Base-by-base conservation (phyloP, 2,888 invertebrate genomes). In the Therioaphis trifolii region DNA sequence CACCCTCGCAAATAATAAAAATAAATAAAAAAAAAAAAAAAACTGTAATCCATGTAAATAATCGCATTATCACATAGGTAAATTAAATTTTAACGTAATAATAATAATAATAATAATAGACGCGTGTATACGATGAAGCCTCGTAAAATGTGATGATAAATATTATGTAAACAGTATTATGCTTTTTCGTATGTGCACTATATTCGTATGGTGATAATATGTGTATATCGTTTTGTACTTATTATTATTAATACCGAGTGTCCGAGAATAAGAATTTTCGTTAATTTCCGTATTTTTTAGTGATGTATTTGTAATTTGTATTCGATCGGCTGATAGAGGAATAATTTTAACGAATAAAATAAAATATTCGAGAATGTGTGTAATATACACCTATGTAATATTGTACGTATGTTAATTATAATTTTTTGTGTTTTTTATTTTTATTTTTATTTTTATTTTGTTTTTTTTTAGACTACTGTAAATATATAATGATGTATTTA, bases 381-480 rank as follows among this genome's bases (percentile, higher is more conserved):
- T 46, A 46, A 46, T 71, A 27, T 43, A 71, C 5, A 9, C 24
- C 11, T 72, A 43, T 29, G 24, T 75, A 74, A 12, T 75, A 71
- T n/a, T n/a, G n/a, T n/a, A n/a, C 40, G 4, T 43, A 29, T 63
- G 27, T 66, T 77, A 66, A 66, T 77, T 61, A 18, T 49, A 52
- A 24, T 35, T 63, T 29, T 18, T n/a, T n/a, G n/a, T n/a, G n/a
- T n/a, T n/a, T n/a, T n/a, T n/a, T n/a, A n/a, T n/a, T n/a, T n/a
- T 63, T 76, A 63, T 46, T 76, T n/a, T n/a, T n/a, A n/a, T n/a
- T n/a, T 52, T 52, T 52, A 3, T 66, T 66, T 49, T 63, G 29
- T 77, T 49, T 77, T 12, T 35, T 49, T 63, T 77, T 49, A 49
- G 49, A 77, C 35, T 77, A 77, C 66, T 66, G 77, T 77, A 66